Evolutionary conservation across 2,797 vertebrate species (phyloP).

Genomic region (Enteromius unitaeniatus): DNA sequence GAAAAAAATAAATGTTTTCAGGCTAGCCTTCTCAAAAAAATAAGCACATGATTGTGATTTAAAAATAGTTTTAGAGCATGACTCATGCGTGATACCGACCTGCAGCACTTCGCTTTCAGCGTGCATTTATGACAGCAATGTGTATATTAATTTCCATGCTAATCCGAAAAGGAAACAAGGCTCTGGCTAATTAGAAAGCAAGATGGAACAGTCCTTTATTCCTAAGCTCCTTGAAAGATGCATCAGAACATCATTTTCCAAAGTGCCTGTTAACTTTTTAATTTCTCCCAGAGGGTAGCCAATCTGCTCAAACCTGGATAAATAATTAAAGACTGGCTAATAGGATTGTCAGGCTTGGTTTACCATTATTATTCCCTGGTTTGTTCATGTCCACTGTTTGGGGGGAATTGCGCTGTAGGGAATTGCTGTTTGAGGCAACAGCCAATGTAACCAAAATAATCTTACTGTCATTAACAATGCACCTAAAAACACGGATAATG

Average conservation of each 20-base stretch:
- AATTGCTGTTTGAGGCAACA: slow-evolving; percentile 31
- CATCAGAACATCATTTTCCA: slow-evolving; percentile 48
- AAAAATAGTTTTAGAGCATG: slow-evolving; percentile 26
- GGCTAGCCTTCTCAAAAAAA: slow-evolving; percentile 18
- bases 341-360: slow-evolving; percentile 55
- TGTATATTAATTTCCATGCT: slow-evolving; percentile 31
- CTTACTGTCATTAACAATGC: neutral
- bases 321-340: slow-evolving; percentile 54
- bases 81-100: slow-evolving; percentile 45
- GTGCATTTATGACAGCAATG: slow-evolving; percentile 28
- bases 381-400: slow-evolving; percentile 45
- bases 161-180: slow-evolving; percentile 43
- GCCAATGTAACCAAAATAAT: neutral
- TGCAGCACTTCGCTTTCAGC: neutral
- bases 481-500: neutral
- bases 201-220: slow-evolving; percentile 32
- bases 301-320: slow-evolving; percentile 55
- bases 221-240: slow-evolving; percentile 38
- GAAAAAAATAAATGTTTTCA: slow-evolving; percentile 18
- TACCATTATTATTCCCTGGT: slow-evolving; percentile 48
- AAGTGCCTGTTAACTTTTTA: slow-evolving; percentile 57
- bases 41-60: slow-evolving; percentile 37
- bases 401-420: slow-evolving; percentile 23
- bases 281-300: slow-evolving; percentile 55
- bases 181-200: slow-evolving; percentile 44